Evolutionary conservation across 2,888 invertebrate species (phyloP).

Genomic region (Cryptus viduatorius): DNA sequence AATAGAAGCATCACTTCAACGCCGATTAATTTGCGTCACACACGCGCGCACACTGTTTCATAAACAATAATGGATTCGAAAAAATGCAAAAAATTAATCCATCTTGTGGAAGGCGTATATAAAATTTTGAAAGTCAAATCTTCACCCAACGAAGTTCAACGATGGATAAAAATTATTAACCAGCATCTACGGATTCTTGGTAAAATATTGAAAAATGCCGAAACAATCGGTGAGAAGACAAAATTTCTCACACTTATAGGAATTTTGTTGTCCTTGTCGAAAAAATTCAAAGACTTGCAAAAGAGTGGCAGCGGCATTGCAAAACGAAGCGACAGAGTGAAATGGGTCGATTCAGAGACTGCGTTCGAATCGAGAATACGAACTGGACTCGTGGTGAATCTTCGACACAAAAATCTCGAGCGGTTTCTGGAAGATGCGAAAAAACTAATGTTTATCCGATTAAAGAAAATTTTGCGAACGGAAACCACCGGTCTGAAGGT

Average conservation of each 20-base stretch:
- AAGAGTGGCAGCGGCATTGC: neutral
- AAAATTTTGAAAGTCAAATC: neutral
- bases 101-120: neutral
- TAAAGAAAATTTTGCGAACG: neutral
- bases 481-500: conserved; percentile 15
- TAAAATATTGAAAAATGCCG: neutral
- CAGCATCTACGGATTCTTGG: neutral
- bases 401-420: conserved; percentile 35
- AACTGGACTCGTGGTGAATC: conserved; percentile 47
- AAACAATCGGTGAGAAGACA: neutral
- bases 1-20: neutral
- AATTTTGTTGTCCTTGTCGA: neutral
- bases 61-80: neutral
- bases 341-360: conserved; percentile 5
- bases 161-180: neutral
- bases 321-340: neutral
- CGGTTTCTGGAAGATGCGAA: conserved; percentile 39
- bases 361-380: conserved; percentile 42
- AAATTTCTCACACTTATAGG: neutral
- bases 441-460: neutral
- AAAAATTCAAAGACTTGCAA: conserved; percentile 4
- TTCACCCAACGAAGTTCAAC: neutral
- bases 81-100: conserved; percentile 3
- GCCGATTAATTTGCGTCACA: neutral
- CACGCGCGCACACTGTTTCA: neutral